Base-by-base conservation (phyloP, 2,113 vertebrate genomes). In the Toxostoma redivivum region DNA sequence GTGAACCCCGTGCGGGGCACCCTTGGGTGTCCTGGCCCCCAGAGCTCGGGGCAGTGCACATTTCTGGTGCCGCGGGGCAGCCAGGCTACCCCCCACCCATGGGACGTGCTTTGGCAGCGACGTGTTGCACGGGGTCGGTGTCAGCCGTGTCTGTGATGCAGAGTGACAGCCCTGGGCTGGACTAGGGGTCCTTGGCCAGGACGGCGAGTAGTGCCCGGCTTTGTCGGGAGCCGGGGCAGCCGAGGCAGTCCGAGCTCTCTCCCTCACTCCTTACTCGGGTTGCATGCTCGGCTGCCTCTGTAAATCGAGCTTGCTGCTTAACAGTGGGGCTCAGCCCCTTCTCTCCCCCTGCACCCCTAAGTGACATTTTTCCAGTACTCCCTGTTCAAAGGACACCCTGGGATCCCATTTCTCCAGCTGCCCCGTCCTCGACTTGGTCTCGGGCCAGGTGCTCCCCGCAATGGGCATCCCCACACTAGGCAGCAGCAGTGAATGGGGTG, bases 401-500 rank as follows among this genome's bases (percentile, higher is more conserved):
- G n/a, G 53, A 67, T 88, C 86, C 67, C 6, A 0, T 81, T 81
- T 61, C 61, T 71, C 21, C 53, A 2, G 11, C 44, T 33, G 15
- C 16, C 22, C 42, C 0, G 0, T 70, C 9, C 27, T 22, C 0
- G 0, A 2, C 23, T 86, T 42, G 37, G 15, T 42, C 61, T 44
- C 5, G 0, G 10, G 25, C 47, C 2, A 12, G 51, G 21, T 0
- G 4, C 38, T 42, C 31, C 4, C 2, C 22, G 0, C 24, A 15
- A 0, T 24, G n/a, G 58, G 45, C n/a, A n/a, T 12, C 35, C 23
- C 7, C 23, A 1, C 12, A 3, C 1, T 0, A 23, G 22, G 57
- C 5, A 2, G 33, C 67, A 50, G 33, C 0, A 0, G 27, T 0
- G 12, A 38, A 25, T 21, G 28, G 2, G 4, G 21, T 7, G 56